phyloP scores from a whole-genome alignment of 2,797 vertebrate species.

The Hipposideros larvatus region DNA sequence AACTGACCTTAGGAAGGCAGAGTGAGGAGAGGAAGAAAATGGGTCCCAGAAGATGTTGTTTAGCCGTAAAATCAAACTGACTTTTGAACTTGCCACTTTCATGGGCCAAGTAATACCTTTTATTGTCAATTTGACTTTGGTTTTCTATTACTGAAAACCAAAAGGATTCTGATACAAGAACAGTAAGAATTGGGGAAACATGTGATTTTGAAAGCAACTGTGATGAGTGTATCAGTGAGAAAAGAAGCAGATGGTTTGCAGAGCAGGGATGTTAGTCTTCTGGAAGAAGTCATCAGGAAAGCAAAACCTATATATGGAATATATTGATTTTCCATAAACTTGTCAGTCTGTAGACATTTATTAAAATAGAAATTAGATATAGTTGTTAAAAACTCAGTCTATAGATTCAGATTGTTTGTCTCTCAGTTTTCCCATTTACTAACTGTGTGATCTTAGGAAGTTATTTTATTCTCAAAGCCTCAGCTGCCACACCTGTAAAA shows the following conservation, averaged over 20 bases:
- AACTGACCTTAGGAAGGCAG: not conserved
- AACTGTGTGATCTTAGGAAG: not conserved
- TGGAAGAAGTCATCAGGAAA: not conserved
- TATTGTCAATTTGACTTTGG: not conserved
- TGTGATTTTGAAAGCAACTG: not conserved
- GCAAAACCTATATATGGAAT: not conserved
- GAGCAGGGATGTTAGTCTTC: not conserved
- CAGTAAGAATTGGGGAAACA: not conserved
- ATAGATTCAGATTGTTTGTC: not conserved
- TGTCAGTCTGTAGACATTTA: not conserved
- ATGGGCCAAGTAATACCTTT: not conserved
- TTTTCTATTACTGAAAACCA: not conserved
- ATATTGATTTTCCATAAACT: not conserved
- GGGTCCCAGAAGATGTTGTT: not conserved
- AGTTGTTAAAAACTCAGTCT: slow-evolving; percentile 3
- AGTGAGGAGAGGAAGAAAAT: not conserved
- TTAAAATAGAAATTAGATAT: not conserved
- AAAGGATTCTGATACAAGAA: not conserved
- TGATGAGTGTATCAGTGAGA: not conserved
- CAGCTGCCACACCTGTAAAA: not conserved
- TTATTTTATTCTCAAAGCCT: not conserved
- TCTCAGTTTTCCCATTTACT: not conserved
- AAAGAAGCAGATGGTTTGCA: not conserved
- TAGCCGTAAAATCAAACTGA: not conserved
- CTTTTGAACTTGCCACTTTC: not conserved